A percentile compares a stretch with the other conserved stretches of the same genome.
Evolutionary conservation across 2,113 vertebrate genomes (phyloP).

Genomic region (Aplodontia rufa): DNA sequence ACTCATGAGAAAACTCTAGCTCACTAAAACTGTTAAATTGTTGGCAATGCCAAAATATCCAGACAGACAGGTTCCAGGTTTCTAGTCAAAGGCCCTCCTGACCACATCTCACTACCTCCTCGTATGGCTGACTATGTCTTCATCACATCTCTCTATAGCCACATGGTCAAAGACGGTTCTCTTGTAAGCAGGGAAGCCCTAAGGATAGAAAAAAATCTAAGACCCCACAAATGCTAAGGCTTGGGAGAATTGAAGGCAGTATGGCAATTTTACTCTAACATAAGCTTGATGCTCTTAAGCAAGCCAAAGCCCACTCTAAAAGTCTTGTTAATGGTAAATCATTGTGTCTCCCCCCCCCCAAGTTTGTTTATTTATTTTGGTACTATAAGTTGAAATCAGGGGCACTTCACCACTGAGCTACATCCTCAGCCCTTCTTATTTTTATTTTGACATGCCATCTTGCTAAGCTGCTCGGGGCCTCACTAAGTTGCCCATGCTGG

Average conservation of each 20-base stretch:
- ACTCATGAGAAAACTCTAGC: not conserved
- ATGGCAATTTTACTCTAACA: constrained; percentile 25
- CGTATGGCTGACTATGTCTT: not conserved
- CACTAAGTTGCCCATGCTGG: too few relatives aligned
- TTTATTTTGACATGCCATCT: too few relatives aligned
- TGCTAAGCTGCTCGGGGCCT: too few relatives aligned
- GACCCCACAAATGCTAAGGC: not conserved
- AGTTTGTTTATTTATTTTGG: not conserved
- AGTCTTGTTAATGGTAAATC: not conserved
- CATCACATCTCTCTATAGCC: not conserved
- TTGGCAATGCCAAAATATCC: not conserved
- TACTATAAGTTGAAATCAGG: too few relatives aligned
- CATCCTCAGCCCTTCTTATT: too few relatives aligned
- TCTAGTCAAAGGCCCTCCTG: not conserved
- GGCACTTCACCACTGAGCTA: too few relatives aligned
- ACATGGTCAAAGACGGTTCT: not conserved
- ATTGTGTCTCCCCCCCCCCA: too few relatives aligned
- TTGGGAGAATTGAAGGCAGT: not conserved
- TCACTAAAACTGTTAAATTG: constrained; percentile 22
- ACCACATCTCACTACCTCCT: not conserved
- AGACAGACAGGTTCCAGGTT: not conserved
- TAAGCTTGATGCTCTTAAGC: not conserved
- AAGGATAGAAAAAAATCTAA: not conserved
- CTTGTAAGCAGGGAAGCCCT: not conserved
- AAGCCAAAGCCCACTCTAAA: not conserved